Evolutionary conservation across 37 sponge, comb jelly and placozoan species (phyloP), one percentile per base, ranked within the genome.

Genomic region (Chondrosia reniformis): DNA sequence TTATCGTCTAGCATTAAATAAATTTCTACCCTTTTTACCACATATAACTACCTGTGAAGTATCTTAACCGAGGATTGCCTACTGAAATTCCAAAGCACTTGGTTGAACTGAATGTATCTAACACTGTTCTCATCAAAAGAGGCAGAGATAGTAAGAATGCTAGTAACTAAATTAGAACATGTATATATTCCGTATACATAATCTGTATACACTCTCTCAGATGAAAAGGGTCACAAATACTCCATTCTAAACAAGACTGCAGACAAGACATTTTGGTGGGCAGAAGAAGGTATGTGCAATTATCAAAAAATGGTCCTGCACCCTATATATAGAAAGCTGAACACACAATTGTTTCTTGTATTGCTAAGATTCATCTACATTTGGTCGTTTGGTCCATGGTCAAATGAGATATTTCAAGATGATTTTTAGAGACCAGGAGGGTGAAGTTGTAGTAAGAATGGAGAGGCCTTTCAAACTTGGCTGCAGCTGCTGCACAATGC

Each of bases 401-500:
- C 67, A 36, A 8, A 10, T 66, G 67, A 31, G 67, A 30, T 37
- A 19, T 30, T 66, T 66, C 38, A 66, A 36, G 4, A 66, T 66
- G 67, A 19, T 66, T 39, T 66, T 66, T 31, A 22, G 67, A 22
- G 67, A 66, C 37, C 39, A 30, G 39, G 15, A 66, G 39, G 36
- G 36, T 36, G 39, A 36, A 4, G 30, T 37, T 21, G 67, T 66
- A 17, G 67, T 30, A 37, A 36, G 39, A 7, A 66, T 66, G 67
- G 30, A 8, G 39, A 5, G 67, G 7, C 67, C 67, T 36, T 66
- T 66, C 67, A 22, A 30, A 9, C 37, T 31, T 5, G 67, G 67
- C 38, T 66, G 67, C 38, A 66, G 67, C 67, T 66, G 67, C 38
- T 66, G 67, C 67, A 66, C 67, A 10, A 66, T 66, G 67, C 37